Percentiles rank a stretch among this genome's conserved stretches.
Evolutionary conservation across 1,140 invertebrate genomes (phyloP).

Genomic region (Caerostris darwini): DNA sequence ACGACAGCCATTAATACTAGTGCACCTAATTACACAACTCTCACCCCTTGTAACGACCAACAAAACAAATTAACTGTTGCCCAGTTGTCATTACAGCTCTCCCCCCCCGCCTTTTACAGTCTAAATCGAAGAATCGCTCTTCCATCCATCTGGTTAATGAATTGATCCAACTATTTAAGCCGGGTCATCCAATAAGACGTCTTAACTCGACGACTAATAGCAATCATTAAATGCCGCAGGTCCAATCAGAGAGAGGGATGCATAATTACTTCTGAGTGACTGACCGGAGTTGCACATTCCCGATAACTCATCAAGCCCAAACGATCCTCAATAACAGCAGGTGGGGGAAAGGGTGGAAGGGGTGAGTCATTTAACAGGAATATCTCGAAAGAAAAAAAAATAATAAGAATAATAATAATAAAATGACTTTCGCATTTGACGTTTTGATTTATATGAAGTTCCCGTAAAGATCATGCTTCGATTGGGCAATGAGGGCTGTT

Average conservation of each 20-base stretch:
- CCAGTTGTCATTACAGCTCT: background rate
- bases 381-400: background rate
- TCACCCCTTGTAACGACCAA: background rate
- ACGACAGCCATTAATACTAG: conserved; percentile 7
- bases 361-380: background rate
- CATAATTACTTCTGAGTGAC: conserved; percentile 73
- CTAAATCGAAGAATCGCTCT: background rate
- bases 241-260: conserved; percentile 61
- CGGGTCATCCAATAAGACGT: background rate
- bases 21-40: conserved; percentile 19
- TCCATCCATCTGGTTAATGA: conserved; percentile 39
- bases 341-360: background rate
- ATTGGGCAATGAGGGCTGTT: conserved; percentile 65
- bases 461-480: conserved; percentile 36
- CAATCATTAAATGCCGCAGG: conserved; percentile 71
- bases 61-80: conserved; percentile 42
- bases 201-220: conserved; percentile 59
- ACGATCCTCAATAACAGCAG: conserved; percentile 15
- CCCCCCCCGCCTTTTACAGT: background rate
- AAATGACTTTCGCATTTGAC: conserved; percentile 3
- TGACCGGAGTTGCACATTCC: conserved; percentile 54
- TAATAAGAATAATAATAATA: background rate
- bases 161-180: conserved; percentile 29
- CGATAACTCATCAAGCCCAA: conserved; percentile 24
- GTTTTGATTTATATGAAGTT: conserved; percentile 62